These are phyloP conservation scores for Nannoperca australis DNA, from an alignment of 2,797 vertebrate genomes.

Conservation along the genomic window DNA sequence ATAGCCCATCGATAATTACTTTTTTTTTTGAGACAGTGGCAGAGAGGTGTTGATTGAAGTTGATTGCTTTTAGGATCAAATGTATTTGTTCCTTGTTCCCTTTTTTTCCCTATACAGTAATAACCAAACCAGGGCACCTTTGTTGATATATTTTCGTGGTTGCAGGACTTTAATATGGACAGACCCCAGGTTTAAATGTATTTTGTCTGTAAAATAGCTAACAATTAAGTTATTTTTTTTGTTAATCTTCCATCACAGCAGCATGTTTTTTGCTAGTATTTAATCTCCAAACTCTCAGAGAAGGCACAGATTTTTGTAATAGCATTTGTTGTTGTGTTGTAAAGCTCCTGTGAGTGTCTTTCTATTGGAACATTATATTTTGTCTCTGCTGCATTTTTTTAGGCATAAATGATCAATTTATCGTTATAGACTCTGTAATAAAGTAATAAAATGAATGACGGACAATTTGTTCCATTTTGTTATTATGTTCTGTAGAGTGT, in stretches of 20 bases:
- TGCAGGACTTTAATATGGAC: neutral
- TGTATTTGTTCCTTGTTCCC: neutral
- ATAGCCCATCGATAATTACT: conserved; percentile 3
- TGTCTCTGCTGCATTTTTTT: conserved; percentile 30
- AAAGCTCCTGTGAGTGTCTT: conserved; percentile 22
- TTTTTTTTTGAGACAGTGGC: conserved; percentile 8
- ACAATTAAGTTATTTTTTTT: neutral
- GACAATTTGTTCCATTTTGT: conserved; percentile 40
- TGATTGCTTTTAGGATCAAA: neutral
- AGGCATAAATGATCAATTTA: conserved; percentile 36
- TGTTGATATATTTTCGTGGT: neutral
- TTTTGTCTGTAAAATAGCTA: conserved; percentile 8
- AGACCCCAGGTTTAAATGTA: neutral
- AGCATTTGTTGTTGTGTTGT: neutral
- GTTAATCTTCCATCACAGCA: conserved; percentile 6
- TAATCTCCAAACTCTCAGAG: conserved; percentile 8
- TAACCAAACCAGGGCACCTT: neutral
- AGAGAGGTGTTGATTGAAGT: conserved; percentile 19
- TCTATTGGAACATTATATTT: conserved; percentile 21
- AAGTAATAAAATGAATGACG: conserved; percentile 31
- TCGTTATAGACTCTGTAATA: conserved; percentile 54
- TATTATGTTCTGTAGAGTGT: conserved; percentile 27
- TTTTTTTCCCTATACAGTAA: neutral
- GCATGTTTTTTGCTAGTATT: conserved; percentile 17
- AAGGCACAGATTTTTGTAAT: conserved; percentile 27